Evolutionary conservation across 1,140 invertebrate genomes (phyloP).

Genomic region (Brachionus sp.): DNA sequence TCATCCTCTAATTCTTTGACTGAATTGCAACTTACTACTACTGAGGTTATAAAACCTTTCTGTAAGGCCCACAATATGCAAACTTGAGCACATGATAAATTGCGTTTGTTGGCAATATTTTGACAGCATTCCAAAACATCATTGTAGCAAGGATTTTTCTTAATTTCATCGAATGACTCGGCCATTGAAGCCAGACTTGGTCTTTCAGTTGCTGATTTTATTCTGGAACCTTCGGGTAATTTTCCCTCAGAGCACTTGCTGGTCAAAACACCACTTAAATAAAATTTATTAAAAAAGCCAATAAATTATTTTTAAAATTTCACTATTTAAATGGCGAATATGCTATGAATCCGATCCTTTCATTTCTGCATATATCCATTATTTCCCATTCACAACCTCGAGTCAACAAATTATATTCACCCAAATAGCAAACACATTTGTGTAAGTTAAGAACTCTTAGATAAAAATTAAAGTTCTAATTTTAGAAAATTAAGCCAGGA

Average conservation of each 20-base stretch:
- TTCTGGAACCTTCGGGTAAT: neutral
- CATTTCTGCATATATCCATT: conserved; percentile 51
- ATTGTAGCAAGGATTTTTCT: neutral
- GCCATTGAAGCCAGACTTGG: neutral
- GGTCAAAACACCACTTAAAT: neutral
- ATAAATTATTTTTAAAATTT: neutral
- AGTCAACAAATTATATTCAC: conserved; percentile 50
- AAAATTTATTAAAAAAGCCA: neutral
- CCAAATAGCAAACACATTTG: conserved; percentile 32
- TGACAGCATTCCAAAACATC: neutral
- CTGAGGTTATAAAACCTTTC: conserved; percentile 52
- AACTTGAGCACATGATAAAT: conserved; percentile 49
- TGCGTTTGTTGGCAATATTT: neutral
- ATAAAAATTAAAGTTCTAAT: neutral
- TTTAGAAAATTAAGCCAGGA: neutral
- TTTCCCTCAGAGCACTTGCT: neutral
- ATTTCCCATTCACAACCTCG: conserved; percentile 51
- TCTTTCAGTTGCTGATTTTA: neutral
- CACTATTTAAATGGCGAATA: conserved; percentile 52
- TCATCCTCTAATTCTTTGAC: conserved; percentile 55
- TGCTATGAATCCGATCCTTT: conserved; percentile 50
- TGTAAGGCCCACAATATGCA: conserved; percentile 54
- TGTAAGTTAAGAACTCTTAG: conserved; percentile 39
- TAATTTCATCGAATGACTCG: conserved; percentile 11
- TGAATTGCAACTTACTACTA: conserved; percentile 53